phyloP scores from a whole-genome alignment of 2,888 invertebrate genomes.

The Tetragnatha montana region DNA sequence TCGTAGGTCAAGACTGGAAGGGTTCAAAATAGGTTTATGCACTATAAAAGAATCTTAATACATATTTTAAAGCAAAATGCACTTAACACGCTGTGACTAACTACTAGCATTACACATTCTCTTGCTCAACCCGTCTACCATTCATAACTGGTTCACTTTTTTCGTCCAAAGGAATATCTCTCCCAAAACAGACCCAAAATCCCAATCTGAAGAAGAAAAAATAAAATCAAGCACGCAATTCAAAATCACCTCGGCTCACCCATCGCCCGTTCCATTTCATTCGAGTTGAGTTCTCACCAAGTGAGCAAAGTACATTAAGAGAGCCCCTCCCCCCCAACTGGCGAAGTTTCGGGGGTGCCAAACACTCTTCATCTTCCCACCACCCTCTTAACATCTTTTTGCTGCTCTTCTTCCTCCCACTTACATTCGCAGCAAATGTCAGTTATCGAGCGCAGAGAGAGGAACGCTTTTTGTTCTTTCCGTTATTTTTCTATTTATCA shows the following conservation, averaged over 20 bases:
- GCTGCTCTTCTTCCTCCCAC: constrained; percentile 37
- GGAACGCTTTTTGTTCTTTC: constrained; percentile 22
- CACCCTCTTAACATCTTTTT: constrained; percentile 60
- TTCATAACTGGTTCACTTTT: no score
- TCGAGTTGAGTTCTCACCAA: constrained; percentile 4
- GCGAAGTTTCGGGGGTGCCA: constrained; percentile 46
- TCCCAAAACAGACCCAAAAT: no score
- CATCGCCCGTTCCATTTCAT: neutral
- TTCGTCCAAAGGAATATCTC: no score
- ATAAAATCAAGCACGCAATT: no score
- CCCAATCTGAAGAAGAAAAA: no score
- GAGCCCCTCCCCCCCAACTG: constrained; percentile 1
- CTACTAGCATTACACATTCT: no score
- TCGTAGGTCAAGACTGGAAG: no score
- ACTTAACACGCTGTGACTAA: no score
- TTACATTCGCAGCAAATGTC: constrained; percentile 50
- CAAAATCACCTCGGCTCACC: neutral
- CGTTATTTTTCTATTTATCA: constrained; percentile 43
- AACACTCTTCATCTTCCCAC: constrained; percentile 63
- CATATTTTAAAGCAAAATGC: no score
- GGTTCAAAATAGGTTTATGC: no score
- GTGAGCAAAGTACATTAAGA: constrained; percentile 13
- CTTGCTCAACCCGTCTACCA: no score
- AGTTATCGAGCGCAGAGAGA: constrained; percentile 54
- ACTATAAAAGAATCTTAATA: no score